Evolutionary conservation across 1,140 invertebrate species (phyloP).

Genomic region (Ectropis grisescens): DNA sequence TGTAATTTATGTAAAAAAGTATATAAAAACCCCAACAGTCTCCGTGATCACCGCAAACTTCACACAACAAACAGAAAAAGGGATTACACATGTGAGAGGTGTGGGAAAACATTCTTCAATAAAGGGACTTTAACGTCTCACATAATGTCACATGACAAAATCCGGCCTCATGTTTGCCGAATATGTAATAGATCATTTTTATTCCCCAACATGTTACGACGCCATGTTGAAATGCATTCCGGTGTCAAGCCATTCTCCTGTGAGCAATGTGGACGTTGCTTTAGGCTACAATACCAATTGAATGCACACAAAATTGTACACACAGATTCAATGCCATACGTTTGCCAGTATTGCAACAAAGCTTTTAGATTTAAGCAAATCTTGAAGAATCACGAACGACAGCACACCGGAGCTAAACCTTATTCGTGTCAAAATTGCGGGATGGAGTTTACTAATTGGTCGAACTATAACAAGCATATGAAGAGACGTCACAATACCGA

Average conservation of each 20-base stretch:
- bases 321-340: conserved; percentile 87
- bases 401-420: conserved; percentile 75
- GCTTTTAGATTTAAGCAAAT: conserved; percentile 78
- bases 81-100: conserved; percentile 46
- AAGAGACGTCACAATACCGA: conserved; percentile 74
- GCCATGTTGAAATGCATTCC: conserved; percentile 75
- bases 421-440: conserved; percentile 73
- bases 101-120: conserved; percentile 44
- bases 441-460: conserved; percentile 81
- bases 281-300: conserved; percentile 68
- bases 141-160: conserved; percentile 38
- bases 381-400: conserved; percentile 75
- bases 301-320: conserved; percentile 72
- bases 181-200: conserved; percentile 45
- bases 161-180: conserved; percentile 36
- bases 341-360: conserved; percentile 80
- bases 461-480: conserved; percentile 84
- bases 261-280: conserved; percentile 79
- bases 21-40: conserved; percentile 42
- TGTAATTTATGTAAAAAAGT: conserved; percentile 41
- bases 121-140: conserved; percentile 39
- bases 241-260: conserved; percentile 82
- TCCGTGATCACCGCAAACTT: conserved; percentile 34
- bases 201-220: conserved; percentile 39
- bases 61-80: conserved; percentile 32